Evolutionary conservation across 2,113 vertebrate genomes (phyloP), one percentile per base, ranked within the genome.

Genomic region (Datnioides undecimradiatus): DNA sequence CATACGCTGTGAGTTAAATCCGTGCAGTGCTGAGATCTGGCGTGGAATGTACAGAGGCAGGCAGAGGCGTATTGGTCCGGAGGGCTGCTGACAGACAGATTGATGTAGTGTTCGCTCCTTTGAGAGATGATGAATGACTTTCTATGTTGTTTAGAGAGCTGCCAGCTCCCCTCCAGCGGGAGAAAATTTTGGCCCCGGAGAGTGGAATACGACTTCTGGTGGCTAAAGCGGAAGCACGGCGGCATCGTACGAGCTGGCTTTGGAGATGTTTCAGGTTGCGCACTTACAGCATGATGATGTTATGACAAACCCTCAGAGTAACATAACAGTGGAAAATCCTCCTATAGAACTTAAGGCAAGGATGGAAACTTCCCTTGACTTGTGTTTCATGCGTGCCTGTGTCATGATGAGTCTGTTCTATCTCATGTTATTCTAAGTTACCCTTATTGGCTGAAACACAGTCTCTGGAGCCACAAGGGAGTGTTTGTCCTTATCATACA

Each of bases 61-160:
- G 75, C 81, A 59, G 75, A 73, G 72, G 84, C 59, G 17, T 70
- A 85, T 83, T 77, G 86, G 79, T 82, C 66, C 76, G 83, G 83
- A 69, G 80, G 77, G 84, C 80, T 88, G 88, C 79, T 92, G 91
- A 94, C 91, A 91, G 88, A 88, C 88, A 80, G 90, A 91, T 90
- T 90, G 88, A 92, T 90, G 88, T 55, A 69, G 82, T 76, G 76
- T 71, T 83, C 73, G 13, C 79, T 90, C 90, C 87, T 86, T 75
- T 70, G 90, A 84, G 87, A 71, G 68, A 83, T 88, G 89, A 94
- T 92, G 84, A 90, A 91, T 91, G 82, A 76, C 73, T 84, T 76
- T 83, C 65, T 74, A 60, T 84, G 84, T 81, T 80, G 84, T 84
- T 83, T 78, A 80, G 79, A 72, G 73, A 69, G 75, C 71, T 91